Conservation (phyloP, 1,140 invertebrate species). For the Yoshiicerus persimilis region DNA sequence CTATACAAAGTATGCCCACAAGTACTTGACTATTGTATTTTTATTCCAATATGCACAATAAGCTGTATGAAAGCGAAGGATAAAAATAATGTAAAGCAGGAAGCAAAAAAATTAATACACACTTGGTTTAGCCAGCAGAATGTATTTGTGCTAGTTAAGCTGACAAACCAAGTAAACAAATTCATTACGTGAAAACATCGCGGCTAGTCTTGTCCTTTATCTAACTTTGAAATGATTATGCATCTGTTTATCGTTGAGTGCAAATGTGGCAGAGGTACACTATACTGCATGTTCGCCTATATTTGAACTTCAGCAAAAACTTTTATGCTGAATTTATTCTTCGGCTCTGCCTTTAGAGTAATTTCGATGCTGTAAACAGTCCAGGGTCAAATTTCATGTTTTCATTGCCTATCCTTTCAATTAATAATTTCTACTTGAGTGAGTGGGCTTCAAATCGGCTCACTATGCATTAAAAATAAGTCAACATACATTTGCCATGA, state of each 20-base stretch:
- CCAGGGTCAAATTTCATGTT: background rate
- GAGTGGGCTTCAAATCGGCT: background rate
- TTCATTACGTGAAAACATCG: background rate
- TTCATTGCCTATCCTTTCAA: background rate
- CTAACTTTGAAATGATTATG: background rate
- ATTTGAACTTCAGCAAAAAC: background rate
- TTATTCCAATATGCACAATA: background rate
- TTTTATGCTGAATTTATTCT: background rate
- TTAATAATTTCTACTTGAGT: background rate
- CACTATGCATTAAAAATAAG: background rate
- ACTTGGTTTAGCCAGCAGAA: background rate
- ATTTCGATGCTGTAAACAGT: background rate
- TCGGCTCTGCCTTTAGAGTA: background rate
- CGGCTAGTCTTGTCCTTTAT: background rate
- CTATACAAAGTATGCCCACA: no score
- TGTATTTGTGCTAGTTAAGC: background rate
- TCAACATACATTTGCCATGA: background rate
- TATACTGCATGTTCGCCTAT: background rate
- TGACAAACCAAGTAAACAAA: background rate
- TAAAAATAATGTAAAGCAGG: background rate
- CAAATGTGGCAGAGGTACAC: background rate
- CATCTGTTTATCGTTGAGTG: background rate
- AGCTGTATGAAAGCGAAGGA: background rate
- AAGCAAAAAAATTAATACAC: constrained; percentile 16
- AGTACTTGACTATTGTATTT: no score